A percentile compares a stretch with the other conserved stretches of the same genome.
phyloP scores from a whole-genome alignment of 2,113 vertebrate species.

The Entomyzon cyanotis region DNA sequence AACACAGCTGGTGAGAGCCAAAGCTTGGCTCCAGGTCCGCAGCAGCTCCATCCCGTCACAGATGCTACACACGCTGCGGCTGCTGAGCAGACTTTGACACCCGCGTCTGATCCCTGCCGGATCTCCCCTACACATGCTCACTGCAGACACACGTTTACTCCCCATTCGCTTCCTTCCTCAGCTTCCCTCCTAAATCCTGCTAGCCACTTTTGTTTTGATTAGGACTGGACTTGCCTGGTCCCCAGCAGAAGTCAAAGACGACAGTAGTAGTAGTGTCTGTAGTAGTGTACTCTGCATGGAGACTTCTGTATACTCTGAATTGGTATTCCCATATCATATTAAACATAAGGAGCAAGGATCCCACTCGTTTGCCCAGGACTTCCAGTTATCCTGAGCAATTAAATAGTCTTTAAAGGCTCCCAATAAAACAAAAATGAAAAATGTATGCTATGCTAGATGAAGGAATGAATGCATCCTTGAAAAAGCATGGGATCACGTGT shows the following conservation, averaged over 20 bases:
- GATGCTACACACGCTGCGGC: accelerated
- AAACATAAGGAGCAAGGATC: background rate
- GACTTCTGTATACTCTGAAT: background rate
- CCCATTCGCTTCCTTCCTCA: conserved; percentile 39
- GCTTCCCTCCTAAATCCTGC: conserved; percentile 53
- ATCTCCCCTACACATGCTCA: background rate
- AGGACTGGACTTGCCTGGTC: background rate
- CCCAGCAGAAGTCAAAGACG: background rate
- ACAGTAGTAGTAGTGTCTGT: background rate
- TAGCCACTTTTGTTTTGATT: conserved; percentile 40
- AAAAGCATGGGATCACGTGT: background rate
- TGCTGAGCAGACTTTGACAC: background rate
- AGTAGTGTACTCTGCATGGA: background rate
- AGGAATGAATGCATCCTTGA: background rate
- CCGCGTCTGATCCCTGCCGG: background rate
- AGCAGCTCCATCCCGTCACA: background rate
- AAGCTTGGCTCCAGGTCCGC: background rate
- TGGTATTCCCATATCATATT: background rate
- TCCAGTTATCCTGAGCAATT: background rate
- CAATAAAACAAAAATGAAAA: background rate
- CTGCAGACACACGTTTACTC: background rate
- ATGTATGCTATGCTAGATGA: background rate
- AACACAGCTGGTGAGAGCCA: background rate
- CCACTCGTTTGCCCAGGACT: background rate
- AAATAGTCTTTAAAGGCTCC: background rate